A percentile compares a stretch with the other conserved stretches of the same genome.
These are phyloP conservation scores for Salvator merianae DNA, from an alignment of 2,113 vertebrate genomes.

Conservation along the genomic window DNA sequence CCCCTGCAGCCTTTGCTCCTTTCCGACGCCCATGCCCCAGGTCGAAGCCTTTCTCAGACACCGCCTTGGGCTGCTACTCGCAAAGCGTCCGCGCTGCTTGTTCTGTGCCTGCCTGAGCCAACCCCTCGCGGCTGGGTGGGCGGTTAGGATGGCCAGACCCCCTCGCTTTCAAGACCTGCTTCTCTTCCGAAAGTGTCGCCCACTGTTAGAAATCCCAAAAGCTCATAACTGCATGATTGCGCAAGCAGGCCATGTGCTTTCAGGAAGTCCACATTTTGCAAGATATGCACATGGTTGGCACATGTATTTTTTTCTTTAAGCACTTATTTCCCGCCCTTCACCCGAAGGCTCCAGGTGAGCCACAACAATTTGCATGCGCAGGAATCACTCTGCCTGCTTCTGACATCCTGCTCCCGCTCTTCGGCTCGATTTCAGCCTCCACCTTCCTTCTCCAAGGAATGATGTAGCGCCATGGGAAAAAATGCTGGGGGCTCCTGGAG, in stretches of 20 bases:
- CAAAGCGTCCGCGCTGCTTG: not conserved
- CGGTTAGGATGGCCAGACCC: not conserved
- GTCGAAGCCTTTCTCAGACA: not conserved
- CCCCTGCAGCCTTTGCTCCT: conserved; percentile 25
- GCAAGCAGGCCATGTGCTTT: not conserved
- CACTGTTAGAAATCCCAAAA: not conserved
- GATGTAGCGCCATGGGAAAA: no score
- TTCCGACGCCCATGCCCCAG: conserved; percentile 5
- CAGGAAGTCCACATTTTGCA: not conserved
- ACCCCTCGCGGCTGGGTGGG: not conserved
- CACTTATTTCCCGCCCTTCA: no score
- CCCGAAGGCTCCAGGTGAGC: no score
- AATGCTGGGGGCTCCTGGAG: no score
- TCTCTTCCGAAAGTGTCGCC: not conserved
- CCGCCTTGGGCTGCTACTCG: not conserved
- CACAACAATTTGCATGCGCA: no score
- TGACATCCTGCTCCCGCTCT: no score
- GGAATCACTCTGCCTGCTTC: no score
- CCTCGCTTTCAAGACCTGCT: accelerated
- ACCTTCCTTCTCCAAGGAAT: no score
- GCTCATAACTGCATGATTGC: not conserved
- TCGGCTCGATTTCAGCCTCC: no score
- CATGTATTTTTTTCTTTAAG: no score
- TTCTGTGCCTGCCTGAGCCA: not conserved
- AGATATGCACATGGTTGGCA: no score